Base-by-base conservation (phyloP, 2,888 invertebrate genomes). In the Oscheius sp. region DNA sequence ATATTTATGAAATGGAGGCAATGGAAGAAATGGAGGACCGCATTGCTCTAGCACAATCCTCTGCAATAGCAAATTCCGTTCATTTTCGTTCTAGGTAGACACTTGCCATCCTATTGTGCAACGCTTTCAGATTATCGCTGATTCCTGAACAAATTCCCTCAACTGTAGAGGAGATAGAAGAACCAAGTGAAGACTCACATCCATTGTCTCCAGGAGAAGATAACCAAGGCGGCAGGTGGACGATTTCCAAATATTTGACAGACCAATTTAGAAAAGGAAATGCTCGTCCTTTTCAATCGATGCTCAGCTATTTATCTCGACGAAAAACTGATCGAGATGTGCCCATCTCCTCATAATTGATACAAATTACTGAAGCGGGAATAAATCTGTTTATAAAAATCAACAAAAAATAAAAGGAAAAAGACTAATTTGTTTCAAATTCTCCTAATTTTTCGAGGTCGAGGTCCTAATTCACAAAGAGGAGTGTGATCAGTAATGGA, bases 401-500 rank as follows among this genome's bases (percentile, higher is more conserved):
- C n/a, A n/a, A n/a, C n/a, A n/a, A n/a, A n/a, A n/a, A n/a, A n/a
- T n/a, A n/a, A n/a, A n/a, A n/a, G n/a, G n/a, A n/a, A n/a, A n/a
- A n/a, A n/a, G n/a, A n/a, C n/a, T n/a, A n/a, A 33, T 48, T 27
- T 10, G 39, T 10, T 48, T 66, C 39, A 95, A 86, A 95, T 88
- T 89, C 92, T 91, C 84, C 92, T 91, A 66, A 91, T 92, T 89
- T 95, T 96, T 82, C 93, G 91, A 31, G 95, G 91, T 72, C 95
- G 89, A 2, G 92, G 92, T 52, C 86, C 87, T 34, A 93, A 92
- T 87, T 91, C 91, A 0, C 93, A 92, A 4, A 95, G 92, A 65
- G 90, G 91, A 0, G 96, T 96, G 81, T 89, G 91, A 87, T 97
- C 96, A n/a, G 96, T 95, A 65, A 97, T 91, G 5, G 96, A 96